A percentile compares a stretch with the other conserved stretches of the same genome.
Conservation (phyloP, 2,113 vertebrate species). For the Pseudorasbora parva region DNA sequence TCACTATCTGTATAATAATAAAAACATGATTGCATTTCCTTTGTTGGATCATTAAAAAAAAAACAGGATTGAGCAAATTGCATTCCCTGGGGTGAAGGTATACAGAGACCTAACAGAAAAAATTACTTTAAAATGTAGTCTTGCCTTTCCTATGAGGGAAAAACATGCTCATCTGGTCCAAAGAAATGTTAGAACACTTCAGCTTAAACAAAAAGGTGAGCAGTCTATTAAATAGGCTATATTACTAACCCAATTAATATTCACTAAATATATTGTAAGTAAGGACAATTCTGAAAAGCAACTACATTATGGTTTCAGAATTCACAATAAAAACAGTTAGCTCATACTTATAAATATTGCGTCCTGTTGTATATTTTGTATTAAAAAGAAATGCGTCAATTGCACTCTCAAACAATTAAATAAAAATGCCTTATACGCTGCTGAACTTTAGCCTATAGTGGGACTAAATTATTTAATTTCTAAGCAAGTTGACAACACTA, state of each 20-base stretch:
- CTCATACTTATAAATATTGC: not conserved
- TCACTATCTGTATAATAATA: not conserved
- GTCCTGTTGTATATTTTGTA: not conserved
- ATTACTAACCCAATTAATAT: not conserved
- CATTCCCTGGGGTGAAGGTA: not conserved
- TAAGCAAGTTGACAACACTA: not conserved
- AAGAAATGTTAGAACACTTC: not conserved
- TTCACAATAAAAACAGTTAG: not conserved
- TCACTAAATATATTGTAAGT: not conserved
- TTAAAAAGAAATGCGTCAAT: not conserved
- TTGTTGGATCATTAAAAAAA: not conserved
- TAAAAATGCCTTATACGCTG: not conserved
- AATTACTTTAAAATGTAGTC: not conserved
- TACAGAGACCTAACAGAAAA: not conserved
- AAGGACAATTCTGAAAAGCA: not conserved
- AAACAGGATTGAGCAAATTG: not conserved
- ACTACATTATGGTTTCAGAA: not conserved
- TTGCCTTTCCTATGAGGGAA: not conserved
- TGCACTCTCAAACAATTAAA: not conserved
- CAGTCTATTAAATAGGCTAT: not conserved
- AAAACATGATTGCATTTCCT: not conserved
- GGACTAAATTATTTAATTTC: not conserved
- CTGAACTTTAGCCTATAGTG: not conserved
- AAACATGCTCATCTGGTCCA: not conserved
- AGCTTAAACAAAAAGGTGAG: not conserved